A percentile compares a stretch with the other conserved stretches of the same genome.
These are phyloP conservation scores for Hoplodrina ambigua DNA, from an alignment of 2,888 invertebrate species.

Conservation along the genomic window DNA sequence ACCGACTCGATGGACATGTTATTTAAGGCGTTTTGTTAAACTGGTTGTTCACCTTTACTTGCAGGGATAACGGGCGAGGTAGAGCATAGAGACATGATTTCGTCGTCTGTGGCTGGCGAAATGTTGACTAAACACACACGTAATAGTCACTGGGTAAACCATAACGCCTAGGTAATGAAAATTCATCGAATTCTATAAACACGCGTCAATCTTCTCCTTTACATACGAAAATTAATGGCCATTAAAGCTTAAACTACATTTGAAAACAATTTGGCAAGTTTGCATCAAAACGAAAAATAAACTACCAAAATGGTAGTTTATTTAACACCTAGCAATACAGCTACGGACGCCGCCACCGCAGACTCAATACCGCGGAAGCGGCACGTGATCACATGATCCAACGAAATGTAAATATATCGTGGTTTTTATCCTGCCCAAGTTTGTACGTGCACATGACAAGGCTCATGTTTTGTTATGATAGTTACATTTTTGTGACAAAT, in stretches of 20 bases:
- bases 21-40: too few relatives aligned
- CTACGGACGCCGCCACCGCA: not conserved
- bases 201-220: not conserved
- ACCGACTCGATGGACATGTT: not conserved
- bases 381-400: conserved; percentile 40
- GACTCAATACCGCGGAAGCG: conserved; percentile 3
- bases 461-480: conserved; percentile 9
- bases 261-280: too few relatives aligned
- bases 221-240: not conserved
- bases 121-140: too few relatives aligned
- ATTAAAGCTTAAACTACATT: not conserved
- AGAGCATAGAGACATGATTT: too few relatives aligned
- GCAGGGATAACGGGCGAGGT: too few relatives aligned
- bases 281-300: not conserved
- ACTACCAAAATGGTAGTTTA: conserved; percentile 24
- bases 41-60: too few relatives aligned
- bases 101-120: too few relatives aligned
- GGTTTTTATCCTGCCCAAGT: conserved; percentile 25
- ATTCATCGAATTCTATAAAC: too few relatives aligned
- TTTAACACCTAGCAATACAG: conserved; percentile 28
- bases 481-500: not conserved
- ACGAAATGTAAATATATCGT: conserved; percentile 16
- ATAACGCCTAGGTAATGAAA: too few relatives aligned
- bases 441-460: conserved; percentile 9
- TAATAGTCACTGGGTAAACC: too few relatives aligned